Percentiles rank a stretch among this genome's conserved stretches.
These are phyloP conservation scores for Etia nguti DNA, from an alignment of 2,113 vertebrate species.

Conservation along the genomic window DNA sequence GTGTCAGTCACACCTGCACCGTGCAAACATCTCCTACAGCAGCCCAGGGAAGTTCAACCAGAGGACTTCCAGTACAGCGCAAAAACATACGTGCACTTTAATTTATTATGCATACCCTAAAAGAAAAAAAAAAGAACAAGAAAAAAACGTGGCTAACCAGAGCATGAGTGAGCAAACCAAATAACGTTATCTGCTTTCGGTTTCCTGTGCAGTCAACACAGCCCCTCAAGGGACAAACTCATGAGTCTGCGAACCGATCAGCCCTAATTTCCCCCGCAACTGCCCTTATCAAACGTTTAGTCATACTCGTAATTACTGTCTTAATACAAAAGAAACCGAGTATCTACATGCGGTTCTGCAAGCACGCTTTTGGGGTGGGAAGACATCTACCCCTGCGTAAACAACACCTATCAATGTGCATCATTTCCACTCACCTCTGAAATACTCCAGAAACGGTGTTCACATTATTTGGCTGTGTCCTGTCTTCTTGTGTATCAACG, in stretches of 20 bases:
- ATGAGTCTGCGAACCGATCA: not conserved
- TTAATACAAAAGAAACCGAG: not conserved
- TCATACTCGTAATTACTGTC: not conserved
- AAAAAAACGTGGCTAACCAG: not conserved
- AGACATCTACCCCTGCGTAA: not conserved
- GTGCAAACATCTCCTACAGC: not conserved
- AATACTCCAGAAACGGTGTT: conserved; percentile 60
- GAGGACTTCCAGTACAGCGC: not conserved
- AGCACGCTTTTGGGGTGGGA: not conserved
- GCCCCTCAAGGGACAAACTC: conserved; percentile 1
- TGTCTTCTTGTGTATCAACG: conserved; percentile 59
- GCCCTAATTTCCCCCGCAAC: not conserved
- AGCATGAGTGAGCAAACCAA: not conserved
- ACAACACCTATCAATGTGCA: not conserved
- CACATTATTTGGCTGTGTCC: conserved; percentile 72
- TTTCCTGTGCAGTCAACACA: conserved; percentile 34
- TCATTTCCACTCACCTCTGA: conserved; percentile 59
- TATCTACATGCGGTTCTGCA: not conserved
- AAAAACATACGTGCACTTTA: not conserved
- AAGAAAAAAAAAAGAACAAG: not conserved
- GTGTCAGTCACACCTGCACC: conserved; percentile 34
- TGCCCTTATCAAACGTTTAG: not conserved
- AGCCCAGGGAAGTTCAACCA: not conserved
- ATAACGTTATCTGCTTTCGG: conserved; percentile 3
- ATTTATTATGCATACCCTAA: not conserved